Evolutionary conservation across 2,888 invertebrate species (phyloP).

Genomic region (Adineta ricciae): DNA sequence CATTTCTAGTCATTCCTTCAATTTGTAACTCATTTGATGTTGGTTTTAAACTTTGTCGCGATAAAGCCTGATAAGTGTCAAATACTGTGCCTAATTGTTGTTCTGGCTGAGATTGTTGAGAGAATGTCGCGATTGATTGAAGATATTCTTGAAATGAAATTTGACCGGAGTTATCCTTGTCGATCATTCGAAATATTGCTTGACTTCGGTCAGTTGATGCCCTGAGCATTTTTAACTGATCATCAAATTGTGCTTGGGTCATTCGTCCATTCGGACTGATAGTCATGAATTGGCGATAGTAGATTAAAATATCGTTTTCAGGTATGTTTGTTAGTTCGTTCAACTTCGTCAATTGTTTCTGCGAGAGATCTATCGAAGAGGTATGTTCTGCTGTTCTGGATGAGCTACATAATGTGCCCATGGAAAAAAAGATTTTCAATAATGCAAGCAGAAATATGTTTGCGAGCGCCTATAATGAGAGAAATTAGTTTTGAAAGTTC

Average conservation of each 20-base stretch:
- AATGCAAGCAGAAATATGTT: neutral
- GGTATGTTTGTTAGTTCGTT: neutral
- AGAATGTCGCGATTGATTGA: neutral
- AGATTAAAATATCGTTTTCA: neutral
- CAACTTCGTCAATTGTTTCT: neutral
- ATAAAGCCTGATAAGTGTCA: neutral
- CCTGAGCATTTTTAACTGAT: neutral
- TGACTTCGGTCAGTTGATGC: neutral
- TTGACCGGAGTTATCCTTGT: neutral
- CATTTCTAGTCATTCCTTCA: neutral
- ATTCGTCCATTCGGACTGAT: neutral
- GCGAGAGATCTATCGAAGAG: neutral
- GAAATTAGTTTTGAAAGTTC: neutral
- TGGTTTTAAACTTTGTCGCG: neutral
- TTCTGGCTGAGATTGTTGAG: neutral
- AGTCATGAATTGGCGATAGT: neutral
- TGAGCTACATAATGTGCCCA: neutral
- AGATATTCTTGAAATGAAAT: slow-evolving; percentile 1
- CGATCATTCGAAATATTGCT: neutral
- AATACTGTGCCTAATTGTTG: neutral
- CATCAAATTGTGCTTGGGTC: neutral
- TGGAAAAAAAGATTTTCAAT: neutral
- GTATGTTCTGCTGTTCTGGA: neutral
- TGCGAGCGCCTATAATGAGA: neutral
- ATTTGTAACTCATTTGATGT: neutral